A percentile compares a stretch with the other conserved stretches of the same genome.
phyloP scores from a whole-genome alignment of 2,888 invertebrate genomes.

The Drosophila acutilabella region DNA sequence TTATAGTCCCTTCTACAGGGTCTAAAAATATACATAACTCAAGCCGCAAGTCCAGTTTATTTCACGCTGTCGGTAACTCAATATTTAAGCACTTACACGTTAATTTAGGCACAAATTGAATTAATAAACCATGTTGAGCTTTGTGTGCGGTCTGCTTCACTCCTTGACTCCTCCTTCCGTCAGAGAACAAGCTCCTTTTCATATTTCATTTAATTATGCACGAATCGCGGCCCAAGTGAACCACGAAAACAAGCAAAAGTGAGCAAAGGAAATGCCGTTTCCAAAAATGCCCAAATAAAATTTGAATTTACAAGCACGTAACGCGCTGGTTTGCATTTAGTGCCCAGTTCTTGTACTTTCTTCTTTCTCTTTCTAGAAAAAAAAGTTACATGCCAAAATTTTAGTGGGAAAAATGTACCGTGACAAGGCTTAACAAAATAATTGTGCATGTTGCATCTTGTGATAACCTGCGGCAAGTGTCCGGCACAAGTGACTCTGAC shows the following conservation, averaged over 20 bases:
- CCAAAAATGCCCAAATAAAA: slow-evolving; percentile 41
- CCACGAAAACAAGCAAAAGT: slow-evolving; percentile 65
- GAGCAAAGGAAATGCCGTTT: slow-evolving; percentile 22
- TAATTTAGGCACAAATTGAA: slow-evolving; percentile 86
- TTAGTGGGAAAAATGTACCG: slow-evolving; percentile 33
- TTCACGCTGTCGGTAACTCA: slow-evolving; percentile 73
- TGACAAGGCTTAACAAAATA: slow-evolving; percentile 42
- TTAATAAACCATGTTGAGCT: slow-evolving; percentile 85
- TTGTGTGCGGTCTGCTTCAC: slow-evolving; percentile 84
- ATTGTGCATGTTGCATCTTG: slow-evolving; percentile 32
- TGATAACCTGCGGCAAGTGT: slow-evolving; percentile 62
- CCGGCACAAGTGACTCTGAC: slow-evolving; percentile 26
- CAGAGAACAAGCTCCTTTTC: slow-evolving; percentile 71
- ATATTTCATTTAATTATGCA: slow-evolving; percentile 84
- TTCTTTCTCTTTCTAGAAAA: slow-evolving; percentile 77
- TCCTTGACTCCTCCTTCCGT: not conserved
- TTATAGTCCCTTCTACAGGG: no score
- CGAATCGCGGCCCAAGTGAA: slow-evolving; percentile 75
- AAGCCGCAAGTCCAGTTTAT: slow-evolving; percentile 23
- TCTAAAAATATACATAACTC: no score
- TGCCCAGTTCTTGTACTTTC: slow-evolving; percentile 25
- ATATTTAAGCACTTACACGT: slow-evolving; percentile 84
- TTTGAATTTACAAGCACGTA: slow-evolving; percentile 83
- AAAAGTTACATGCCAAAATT: slow-evolving; percentile 33
- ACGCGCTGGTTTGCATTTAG: slow-evolving; percentile 76